Conservation (phyloP, 2,888 invertebrate species). For the Diplolepis rosae region DNA sequence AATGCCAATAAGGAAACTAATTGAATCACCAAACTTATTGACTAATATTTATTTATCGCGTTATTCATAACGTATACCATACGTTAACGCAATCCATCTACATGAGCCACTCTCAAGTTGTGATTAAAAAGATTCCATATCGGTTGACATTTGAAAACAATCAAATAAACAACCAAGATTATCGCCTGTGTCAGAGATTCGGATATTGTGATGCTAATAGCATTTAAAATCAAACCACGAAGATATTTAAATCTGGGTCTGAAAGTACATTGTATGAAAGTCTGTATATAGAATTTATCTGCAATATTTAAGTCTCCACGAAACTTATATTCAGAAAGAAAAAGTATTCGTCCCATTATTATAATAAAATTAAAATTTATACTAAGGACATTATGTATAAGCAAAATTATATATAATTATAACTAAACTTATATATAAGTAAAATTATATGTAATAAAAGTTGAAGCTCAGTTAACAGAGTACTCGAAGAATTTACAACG, state of each 20-base stretch:
- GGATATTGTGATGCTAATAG: background rate
- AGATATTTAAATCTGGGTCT: slow-evolving; percentile 15
- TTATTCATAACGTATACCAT: slow-evolving; percentile 49
- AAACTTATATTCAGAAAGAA: slow-evolving; percentile 14
- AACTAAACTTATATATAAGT: slow-evolving; percentile 13
- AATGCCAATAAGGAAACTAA: slow-evolving; percentile 62
- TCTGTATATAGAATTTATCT: slow-evolving; percentile 63
- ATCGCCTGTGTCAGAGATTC: slow-evolving; percentile 7
- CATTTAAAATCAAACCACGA: background rate
- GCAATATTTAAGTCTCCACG: slow-evolving; percentile 49
- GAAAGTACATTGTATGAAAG: slow-evolving; percentile 60
- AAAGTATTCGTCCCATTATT: slow-evolving; percentile 22
- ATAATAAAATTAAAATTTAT: background rate
- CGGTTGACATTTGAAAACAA: background rate
- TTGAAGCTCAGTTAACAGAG: background rate
- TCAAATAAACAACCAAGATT: background rate
- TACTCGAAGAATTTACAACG: background rate
- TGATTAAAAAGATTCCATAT: slow-evolving; percentile 8
- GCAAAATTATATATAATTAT: slow-evolving; percentile 1
- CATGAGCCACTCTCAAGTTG: slow-evolving; percentile 40
- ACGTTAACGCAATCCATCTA: slow-evolving; percentile 54
- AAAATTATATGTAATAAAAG: background rate
- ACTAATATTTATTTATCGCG: slow-evolving; percentile 52
- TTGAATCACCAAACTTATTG: slow-evolving; percentile 60
- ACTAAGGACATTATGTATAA: background rate